Conservation (phyloP, 1,140 invertebrate species). For the Pogonomyrmex barbatus region DNA sequence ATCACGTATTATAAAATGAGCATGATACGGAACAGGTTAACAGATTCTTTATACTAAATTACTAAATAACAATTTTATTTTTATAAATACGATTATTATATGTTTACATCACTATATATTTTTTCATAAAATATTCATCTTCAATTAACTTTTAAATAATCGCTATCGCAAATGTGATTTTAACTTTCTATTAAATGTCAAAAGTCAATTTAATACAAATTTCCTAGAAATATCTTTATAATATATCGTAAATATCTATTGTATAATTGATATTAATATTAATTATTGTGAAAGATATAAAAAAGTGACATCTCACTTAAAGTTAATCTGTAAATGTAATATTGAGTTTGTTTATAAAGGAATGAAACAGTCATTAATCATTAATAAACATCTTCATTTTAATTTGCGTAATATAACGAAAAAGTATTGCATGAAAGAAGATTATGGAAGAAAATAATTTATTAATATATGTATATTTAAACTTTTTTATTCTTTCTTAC, state of each 20-base stretch:
- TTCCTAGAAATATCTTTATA: neutral
- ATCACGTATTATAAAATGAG: slow-evolving; percentile 42
- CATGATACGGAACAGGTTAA: neutral
- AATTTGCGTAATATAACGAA: neutral
- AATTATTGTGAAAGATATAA: neutral
- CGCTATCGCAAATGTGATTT: neutral
- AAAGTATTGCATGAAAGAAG: no score
- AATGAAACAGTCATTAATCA: no score
- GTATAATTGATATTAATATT: no score
- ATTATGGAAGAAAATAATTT: neutral
- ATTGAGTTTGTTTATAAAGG: neutral
- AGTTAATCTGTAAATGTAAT: neutral
- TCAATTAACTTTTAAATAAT: neutral
- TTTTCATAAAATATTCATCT: neutral
- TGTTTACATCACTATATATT: neutral
- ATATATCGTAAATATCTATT: neutral
- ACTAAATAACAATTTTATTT: slow-evolving; percentile 3
- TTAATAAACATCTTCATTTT: neutral
- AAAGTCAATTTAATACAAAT: slow-evolving; percentile 15
- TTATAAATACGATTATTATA: neutral
- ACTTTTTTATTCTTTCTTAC: neutral
- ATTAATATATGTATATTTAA: neutral
- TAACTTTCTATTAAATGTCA: neutral
- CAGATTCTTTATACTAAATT: neutral
- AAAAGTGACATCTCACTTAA: neutral